Evolutionary conservation across 2,888 invertebrate species (phyloP), one percentile per base, ranked within the genome.

Genomic region (Endomychus coccineus): DNA sequence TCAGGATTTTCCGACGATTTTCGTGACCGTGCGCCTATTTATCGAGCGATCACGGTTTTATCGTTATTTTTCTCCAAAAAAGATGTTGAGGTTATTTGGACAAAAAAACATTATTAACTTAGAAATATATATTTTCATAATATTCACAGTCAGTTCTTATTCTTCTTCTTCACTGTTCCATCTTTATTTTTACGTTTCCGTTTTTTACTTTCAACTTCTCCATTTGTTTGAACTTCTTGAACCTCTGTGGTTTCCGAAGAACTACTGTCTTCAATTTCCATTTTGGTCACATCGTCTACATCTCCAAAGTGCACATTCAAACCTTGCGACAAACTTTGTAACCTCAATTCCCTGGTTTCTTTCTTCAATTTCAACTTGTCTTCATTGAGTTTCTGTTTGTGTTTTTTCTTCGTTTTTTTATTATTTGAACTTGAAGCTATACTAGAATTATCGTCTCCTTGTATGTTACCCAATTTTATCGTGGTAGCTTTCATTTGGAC

Each of bases 261-360:
- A n/a, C n/a, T n/a, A n/a, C n/a, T n/a, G n/a, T n/a, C 4, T 25
- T 33, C 27, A n/a, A 15, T 15, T 40, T 34, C 39, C n/a, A 29
- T 29, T 19, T 32, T 36, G 5, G 22, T 30, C 25, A 35, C 50
- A 6, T 51, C 45, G 33, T 57, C 54, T 12, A 42, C 31, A 37
- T 46, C 49, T 3, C 52, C 43, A 25, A 53, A 50, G 4, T 28
- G 47, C 15, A 14, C 43, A 35, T 59, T 54, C 2, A 71, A 56
- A 22, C 71, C 71, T 50, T 71, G 62, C 0, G 69, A 68, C 45
- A 70, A 62, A 39, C 67, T 63, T 39, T 67, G 56, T 16, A 67
- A 54, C 27, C 71, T 59, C 36, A 69, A 49, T 40, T 62, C 51
- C 38, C 66, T 66, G 11, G 71, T 58, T 51, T 70, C 66, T 47